Conservation (phyloP, 2,888 invertebrate species). For the Drosophila formosana region DNA sequence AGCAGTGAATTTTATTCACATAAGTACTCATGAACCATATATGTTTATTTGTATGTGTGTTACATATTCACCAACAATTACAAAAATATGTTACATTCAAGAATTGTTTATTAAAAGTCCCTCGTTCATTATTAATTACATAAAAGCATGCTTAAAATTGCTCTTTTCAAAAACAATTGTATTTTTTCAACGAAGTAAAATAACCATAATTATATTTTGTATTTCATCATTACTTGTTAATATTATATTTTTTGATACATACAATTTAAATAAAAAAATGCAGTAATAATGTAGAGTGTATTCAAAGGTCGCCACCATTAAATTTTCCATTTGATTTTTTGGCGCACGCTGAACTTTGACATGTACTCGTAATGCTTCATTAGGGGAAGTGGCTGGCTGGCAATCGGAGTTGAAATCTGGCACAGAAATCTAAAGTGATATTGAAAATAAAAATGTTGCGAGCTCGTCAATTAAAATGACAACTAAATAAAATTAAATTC, state of each 20-base stretch:
- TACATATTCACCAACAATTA: slow-evolving; percentile 2
- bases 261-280: not conserved
- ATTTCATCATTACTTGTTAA: not conserved
- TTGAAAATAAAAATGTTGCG: slow-evolving; percentile 55
- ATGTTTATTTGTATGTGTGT: not conserved
- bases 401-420: slow-evolving; percentile 42
- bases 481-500: slow-evolving; percentile 70
- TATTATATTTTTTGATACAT: not conserved
- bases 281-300: not conserved
- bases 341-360: slow-evolving; percentile 22
- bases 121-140: not conserved
- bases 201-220: not conserved
- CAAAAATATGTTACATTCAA: not conserved
- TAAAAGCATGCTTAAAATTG: not conserved
- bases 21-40: slow-evolving; percentile 1
- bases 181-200: too few relatives aligned
- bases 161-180: not conserved
- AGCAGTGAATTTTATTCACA: not conserved
- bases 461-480: slow-evolving; percentile 61
- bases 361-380: slow-evolving; percentile 30
- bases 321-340: not conserved
- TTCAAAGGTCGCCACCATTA: not conserved
- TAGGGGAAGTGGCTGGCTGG: slow-evolving; percentile 39
- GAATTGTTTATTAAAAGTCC: slow-evolving; percentile 1
- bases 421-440: slow-evolving; percentile 50